Evolutionary conservation across 2,888 invertebrate genomes (phyloP).

Genomic region (Xestobium rufovillosum): DNA sequence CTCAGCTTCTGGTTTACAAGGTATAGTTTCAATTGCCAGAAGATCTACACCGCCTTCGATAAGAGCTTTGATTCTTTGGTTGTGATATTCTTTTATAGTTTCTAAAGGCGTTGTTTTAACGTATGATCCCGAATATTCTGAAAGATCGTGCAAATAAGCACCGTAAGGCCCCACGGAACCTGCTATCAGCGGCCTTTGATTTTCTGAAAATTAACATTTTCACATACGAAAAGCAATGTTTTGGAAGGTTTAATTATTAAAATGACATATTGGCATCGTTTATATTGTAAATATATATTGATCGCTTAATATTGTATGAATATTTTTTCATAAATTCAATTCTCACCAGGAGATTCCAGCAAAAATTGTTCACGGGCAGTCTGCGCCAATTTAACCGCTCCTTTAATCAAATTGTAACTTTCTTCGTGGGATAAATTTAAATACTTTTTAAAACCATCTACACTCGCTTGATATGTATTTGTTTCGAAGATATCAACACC

Average conservation of each 20-base stretch:
- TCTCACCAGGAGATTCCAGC: constrained; percentile 49
- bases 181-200: constrained; percentile 54
- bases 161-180: constrained; percentile 89
- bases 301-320: no score
- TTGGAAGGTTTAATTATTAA: no score
- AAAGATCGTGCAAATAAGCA: constrained; percentile 76
- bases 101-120: constrained; percentile 53
- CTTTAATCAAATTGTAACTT: constrained; percentile 59
- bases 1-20: constrained; percentile 70
- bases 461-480: constrained; percentile 78
- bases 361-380: constrained; percentile 55
- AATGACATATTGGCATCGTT: no score
- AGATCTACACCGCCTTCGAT: constrained; percentile 71
- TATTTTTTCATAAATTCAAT: no score
- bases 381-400: constrained; percentile 64
- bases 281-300: no score
- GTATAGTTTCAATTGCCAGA: constrained; percentile 83
- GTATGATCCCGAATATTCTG: constrained; percentile 79
- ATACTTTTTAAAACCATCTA: constrained; percentile 64
- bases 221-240: no score
- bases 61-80: constrained; percentile 65
- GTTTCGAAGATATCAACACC: constrained; percentile 79
- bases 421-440: constrained; percentile 57
- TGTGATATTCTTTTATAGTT: constrained; percentile 69
- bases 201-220: constrained; percentile 17